Evolutionary conservation across 2,888 invertebrate genomes (phyloP).

Genomic region (Ametastegia equiseti): DNA sequence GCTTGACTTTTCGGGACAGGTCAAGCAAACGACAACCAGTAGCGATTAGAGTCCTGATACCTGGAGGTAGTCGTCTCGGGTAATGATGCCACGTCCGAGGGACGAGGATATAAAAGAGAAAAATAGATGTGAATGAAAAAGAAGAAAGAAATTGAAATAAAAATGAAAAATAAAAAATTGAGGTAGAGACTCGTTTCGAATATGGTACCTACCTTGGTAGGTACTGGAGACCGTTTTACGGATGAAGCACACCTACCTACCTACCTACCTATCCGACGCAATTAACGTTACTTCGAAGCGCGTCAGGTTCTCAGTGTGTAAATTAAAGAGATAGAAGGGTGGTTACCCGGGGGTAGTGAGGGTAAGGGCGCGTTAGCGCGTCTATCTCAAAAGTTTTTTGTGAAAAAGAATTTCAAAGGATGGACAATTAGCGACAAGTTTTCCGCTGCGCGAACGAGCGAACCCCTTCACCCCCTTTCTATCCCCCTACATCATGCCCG

Average conservation of each 20-base stretch:
- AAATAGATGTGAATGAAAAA: neutral
- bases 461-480: no score
- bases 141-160: neutral
- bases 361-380: slow-evolving; percentile 31
- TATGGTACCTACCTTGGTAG: slow-evolving; percentile 16
- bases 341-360: slow-evolving; percentile 57
- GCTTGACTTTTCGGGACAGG: slow-evolving; percentile 6
- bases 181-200: slow-evolving; percentile 10
- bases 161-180: neutral
- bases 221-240: slow-evolving; percentile 42
- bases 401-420: slow-evolving; percentile 17
- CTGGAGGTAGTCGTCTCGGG: slow-evolving; percentile 10
- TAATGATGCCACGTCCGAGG: slow-evolving; percentile 6
- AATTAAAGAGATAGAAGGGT: slow-evolving; percentile 56
- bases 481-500: no score
- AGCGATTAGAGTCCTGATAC: slow-evolving; percentile 21
- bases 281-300: slow-evolving; percentile 39
- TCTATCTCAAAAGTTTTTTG: slow-evolving; percentile 19
- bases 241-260: slow-evolving; percentile 38
- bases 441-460: neutral
- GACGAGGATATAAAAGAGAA: neutral
- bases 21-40: neutral
- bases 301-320: slow-evolving; percentile 54
- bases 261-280: slow-evolving; percentile 30
- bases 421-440: slow-evolving; percentile 37